Percentiles rank a stretch among this genome's conserved stretches.
Evolutionary conservation across 2,797 vertebrate species (phyloP).

Genomic region (Acrossocheilus fasciatus): DNA sequence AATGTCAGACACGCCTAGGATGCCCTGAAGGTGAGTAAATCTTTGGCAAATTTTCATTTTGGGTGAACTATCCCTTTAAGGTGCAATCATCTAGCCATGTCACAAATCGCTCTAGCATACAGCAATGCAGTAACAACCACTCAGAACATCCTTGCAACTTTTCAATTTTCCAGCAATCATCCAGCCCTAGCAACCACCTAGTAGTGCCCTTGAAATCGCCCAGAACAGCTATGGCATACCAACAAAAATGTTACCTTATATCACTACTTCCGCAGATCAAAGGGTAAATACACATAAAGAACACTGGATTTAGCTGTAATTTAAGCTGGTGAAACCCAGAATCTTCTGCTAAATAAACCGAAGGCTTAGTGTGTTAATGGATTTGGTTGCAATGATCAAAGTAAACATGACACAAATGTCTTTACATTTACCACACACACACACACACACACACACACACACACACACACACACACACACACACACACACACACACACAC

Average conservation of each 20-base stretch:
- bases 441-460: slow-evolving; percentile 2
- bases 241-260: not conserved
- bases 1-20: too few relatives aligned
- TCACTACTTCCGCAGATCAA: not conserved
- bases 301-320: slow-evolving; percentile 13
- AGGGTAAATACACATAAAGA: not conserved
- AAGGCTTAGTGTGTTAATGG: slow-evolving; percentile 70
- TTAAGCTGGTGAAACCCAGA: slow-evolving; percentile 7
- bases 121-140: not conserved
- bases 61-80: not conserved
- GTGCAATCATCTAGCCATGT: not conserved
- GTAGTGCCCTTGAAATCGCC: not conserved
- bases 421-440: slow-evolving; percentile 7
- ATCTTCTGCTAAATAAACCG: slow-evolving; percentile 49
- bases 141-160: not conserved
- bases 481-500: slow-evolving; percentile 5
- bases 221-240: not conserved
- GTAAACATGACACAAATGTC: slow-evolving; percentile 69
- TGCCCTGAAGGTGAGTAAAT: too few relatives aligned
- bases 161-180: not conserved
- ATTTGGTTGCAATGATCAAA: slow-evolving; percentile 76
- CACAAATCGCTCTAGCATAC: not conserved
- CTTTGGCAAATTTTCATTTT: too few relatives aligned
- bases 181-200: not conserved
- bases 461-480: slow-evolving; percentile 7